Conservation (phyloP, 2,113 vertebrate genomes). For the Vulpes vulpes region DNA sequence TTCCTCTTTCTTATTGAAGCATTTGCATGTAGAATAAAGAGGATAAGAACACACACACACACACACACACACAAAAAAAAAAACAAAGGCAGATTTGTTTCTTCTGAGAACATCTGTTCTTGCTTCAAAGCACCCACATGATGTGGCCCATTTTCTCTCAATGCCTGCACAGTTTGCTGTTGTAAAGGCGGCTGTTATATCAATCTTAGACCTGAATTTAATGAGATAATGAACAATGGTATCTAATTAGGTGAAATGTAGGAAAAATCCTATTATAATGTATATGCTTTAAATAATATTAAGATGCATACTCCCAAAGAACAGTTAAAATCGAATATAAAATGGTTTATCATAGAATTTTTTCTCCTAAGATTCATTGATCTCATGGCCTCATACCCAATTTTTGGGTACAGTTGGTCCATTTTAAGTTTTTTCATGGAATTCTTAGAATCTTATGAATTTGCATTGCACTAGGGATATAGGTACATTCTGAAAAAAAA, state of each 20-base stretch:
- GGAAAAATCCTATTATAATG: not conserved
- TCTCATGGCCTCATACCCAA: not conserved
- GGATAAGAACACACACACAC: constrained; percentile 16
- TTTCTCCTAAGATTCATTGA: not conserved
- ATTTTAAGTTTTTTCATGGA: not conserved
- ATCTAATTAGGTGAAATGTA: not conserved
- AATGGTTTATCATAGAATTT: not conserved
- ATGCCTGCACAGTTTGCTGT: not conserved
- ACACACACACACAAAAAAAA: not conserved
- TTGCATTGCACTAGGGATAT: not conserved
- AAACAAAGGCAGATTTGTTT: constrained; percentile 46
- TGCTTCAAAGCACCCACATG: not conserved
- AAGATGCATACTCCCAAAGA: not conserved
- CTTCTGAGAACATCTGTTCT: constrained; percentile 65
- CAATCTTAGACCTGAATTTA: not conserved
- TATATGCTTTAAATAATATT: not conserved
- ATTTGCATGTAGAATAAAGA: constrained; percentile 29
- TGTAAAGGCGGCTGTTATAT: not conserved
- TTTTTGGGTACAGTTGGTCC: not conserved
- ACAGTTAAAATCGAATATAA: not conserved
- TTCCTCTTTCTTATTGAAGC: constrained; percentile 29
- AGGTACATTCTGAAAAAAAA: constrained; percentile 1
- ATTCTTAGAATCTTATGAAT: not conserved
- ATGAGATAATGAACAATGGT: not conserved
- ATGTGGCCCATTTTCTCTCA: not conserved